Conservation (phyloP, 2,113 vertebrate genomes). For the Nycticorax nycticorax region DNA sequence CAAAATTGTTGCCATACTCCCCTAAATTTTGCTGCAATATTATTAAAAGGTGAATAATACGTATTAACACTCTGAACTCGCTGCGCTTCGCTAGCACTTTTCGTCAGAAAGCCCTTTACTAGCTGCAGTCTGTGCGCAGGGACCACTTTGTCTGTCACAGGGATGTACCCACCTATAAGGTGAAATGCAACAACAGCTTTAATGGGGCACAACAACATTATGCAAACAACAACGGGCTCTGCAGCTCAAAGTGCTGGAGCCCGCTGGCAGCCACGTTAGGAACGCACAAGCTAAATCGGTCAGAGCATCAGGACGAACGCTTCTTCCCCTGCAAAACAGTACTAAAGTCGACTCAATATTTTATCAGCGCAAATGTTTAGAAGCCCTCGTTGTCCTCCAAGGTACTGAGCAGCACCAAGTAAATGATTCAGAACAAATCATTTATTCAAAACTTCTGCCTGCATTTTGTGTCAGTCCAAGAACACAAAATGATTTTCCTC, state of each 20-base stretch:
- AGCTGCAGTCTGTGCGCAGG: not conserved
- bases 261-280: not conserved
- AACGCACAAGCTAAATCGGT: not conserved
- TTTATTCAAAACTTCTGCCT: conserved; percentile 56
- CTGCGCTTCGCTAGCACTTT: not conserved
- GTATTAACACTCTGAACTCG: not conserved
- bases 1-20: not conserved
- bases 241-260: not conserved
- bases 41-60: not conserved
- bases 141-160: not conserved
- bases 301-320: not conserved
- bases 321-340: not conserved
- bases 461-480: conserved; percentile 18
- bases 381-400: not conserved
- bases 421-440: conserved; percentile 51
- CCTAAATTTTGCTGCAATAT: not conserved
- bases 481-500: not conserved
- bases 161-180: not conserved
- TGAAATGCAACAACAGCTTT: not conserved
- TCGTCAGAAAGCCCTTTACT: not conserved
- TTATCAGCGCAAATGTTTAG: conserved; percentile 16
- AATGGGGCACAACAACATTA: not conserved
- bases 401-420: not conserved
- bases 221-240: not conserved
- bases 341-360: not conserved